phyloP scores from a whole-genome alignment of 2,888 invertebrate genomes.

The Polydrusus tereticollis region DNA sequence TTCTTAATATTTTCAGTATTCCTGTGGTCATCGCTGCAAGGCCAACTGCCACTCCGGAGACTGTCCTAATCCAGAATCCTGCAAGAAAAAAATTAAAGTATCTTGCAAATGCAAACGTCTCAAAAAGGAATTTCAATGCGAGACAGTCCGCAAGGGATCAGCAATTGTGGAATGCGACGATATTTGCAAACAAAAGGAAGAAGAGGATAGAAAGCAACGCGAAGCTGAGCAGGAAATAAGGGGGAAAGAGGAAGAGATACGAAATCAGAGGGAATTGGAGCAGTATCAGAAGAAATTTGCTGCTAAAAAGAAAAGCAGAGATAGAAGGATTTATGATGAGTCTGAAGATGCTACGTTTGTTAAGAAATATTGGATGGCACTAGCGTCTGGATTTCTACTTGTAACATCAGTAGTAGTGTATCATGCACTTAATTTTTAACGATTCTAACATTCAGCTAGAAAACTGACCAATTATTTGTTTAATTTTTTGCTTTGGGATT shows the following conservation, averaged over 20 bases:
- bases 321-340: slow-evolving; percentile 66
- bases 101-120: slow-evolving; percentile 83
- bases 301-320: slow-evolving; percentile 74
- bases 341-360: slow-evolving; percentile 52
- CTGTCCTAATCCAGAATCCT: slow-evolving; percentile 77
- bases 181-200: slow-evolving; percentile 73
- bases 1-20: slow-evolving; percentile 71
- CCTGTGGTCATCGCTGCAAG: slow-evolving; percentile 88
- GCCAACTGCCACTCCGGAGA: slow-evolving; percentile 80
- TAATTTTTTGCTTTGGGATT: too few species aligned
- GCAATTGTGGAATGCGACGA: slow-evolving; percentile 74
- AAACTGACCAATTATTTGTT: too few species aligned
- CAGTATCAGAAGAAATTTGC: slow-evolving; percentile 82
- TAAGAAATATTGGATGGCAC: slow-evolving; percentile 36
- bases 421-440: slow-evolving; percentile 35
- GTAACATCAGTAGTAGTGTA: slow-evolving; percentile 35
- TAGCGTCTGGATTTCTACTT: slow-evolving; percentile 34
- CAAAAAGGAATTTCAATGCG: slow-evolving; percentile 81
- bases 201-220: slow-evolving; percentile 70
- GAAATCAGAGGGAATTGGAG: slow-evolving; percentile 79
- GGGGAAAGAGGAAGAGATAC: slow-evolving; percentile 75
- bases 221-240: slow-evolving; percentile 72
- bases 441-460: background rate
- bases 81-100: slow-evolving; percentile 84
- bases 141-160: slow-evolving; percentile 69